Base-by-base conservation (phyloP, 2,888 invertebrate genomes). In the Sphaerophoria rueppellii region DNA sequence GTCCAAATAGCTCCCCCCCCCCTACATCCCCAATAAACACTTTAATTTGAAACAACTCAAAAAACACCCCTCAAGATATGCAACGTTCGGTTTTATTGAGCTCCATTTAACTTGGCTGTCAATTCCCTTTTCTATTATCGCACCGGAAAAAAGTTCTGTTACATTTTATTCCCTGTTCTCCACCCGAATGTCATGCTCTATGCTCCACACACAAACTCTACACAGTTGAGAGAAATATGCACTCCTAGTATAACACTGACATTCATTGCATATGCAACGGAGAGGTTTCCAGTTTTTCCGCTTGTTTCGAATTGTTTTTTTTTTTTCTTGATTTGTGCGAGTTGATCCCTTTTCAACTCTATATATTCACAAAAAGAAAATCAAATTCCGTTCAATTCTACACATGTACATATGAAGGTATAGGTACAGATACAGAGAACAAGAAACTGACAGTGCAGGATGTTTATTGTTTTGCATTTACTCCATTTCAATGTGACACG, bases 181-280 rank as follows among this genome's bases (percentile, higher is more conserved):
- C 24, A 24, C 40, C 65, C 58, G 34, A 57, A 34, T 69, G 82
- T 40, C 73, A 77, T 73, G 35, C 74, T 54, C 69, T 63, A 24
- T 48, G 61, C 34, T 67, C 34, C 34, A 6, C 65, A 43, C 40
- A 75, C 12, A 50, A 32, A 4, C 40, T 24, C 0, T 74, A 48
- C 52, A 74, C 48, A 61, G 61, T 24, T 24, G 24, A 9, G 16
- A n/a, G 16, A 60, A 43, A 67, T 71, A 37, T 43, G 40, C 43
- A 9, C 43, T 58, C 65, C 43, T 9, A 6, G 43, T 76, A 24
- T 9, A 24, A 55, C 70, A 57, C 58, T 78, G 78, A 83, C 79
- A 79, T 75, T 83, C 83, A 83, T 83, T 83, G 80, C 83, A 83
- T 80, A 83, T 83, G 71, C 83, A 83, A 80, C 52, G 75, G 43